A percentile compares a stretch with the other conserved stretches of the same genome.
These are phyloP conservation scores for Dynastes grantii DNA, from an alignment of 2,888 invertebrate species.

Conservation along the genomic window DNA sequence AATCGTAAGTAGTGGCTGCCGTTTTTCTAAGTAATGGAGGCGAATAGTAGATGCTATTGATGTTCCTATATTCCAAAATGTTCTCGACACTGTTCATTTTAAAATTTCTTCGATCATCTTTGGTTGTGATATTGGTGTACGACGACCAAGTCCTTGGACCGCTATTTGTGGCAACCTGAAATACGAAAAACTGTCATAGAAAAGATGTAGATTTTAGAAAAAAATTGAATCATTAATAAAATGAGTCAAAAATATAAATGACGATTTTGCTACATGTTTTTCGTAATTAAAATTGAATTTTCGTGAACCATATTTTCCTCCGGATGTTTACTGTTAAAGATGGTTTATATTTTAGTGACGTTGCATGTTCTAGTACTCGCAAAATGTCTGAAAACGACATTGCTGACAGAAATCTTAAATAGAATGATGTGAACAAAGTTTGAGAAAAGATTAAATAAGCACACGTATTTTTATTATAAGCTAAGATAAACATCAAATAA, in stretches of 20 bases:
- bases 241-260: no score
- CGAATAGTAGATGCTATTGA: conserved; percentile 57
- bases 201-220: not conserved
- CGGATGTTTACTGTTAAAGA: no score
- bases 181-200: conserved; percentile 54
- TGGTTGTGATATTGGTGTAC: conserved; percentile 65
- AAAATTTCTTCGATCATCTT: conserved; percentile 60
- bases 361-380: no score
- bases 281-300: no score
- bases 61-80: conserved; percentile 51
- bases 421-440: no score
- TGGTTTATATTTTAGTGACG: no score
- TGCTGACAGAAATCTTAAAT: no score
- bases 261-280: no score
- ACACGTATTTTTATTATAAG: not conserved
- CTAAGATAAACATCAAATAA: not conserved
- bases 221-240: not conserved
- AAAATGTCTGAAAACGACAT: no score
- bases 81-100: conserved; percentile 68
- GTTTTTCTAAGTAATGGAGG: conserved; percentile 65
- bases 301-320: no score
- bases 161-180: conserved; percentile 70
- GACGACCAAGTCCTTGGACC: conserved; percentile 69
- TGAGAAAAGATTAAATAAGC: not conserved
- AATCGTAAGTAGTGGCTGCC: conserved; percentile 71